Evolutionary conservation across 2,113 vertebrate genomes (phyloP), one percentile per base, ranked within the genome.

Genomic region (Cheilinus undulatus): DNA sequence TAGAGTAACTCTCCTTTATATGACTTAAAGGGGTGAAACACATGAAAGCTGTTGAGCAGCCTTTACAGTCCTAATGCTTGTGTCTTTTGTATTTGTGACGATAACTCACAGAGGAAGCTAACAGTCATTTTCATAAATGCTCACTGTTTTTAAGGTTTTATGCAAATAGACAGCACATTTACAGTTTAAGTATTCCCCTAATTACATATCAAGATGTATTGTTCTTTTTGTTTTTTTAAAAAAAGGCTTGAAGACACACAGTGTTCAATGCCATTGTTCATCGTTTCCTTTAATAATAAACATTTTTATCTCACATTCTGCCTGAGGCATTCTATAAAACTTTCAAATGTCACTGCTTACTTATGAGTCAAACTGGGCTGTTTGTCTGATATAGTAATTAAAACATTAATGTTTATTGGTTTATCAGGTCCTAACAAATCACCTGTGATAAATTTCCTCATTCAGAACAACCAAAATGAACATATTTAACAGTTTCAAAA

Each of bases 321-420:
- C 27, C 56, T 32, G 5, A 54, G 13, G 12, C 22, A 11, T 58
- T 52, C 14, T 38, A 13, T 38, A 38, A n/a, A n/a, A n/a, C n/a
- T n/a, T n/a, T n/a, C n/a, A n/a, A n/a, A 38, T 12, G 12, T 6
- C 26, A 53, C 8, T 7, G 32, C 1, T 2, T 11, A 34, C 10
- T 6, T 32, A 9, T 32, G 30, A 32, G n/a, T n/a, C n/a, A n/a
- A n/a, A n/a, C n/a, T n/a, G n/a, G n/a, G n/a, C n/a, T 56, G 27
- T 76, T 79, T 73, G 19, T 54, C 23, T 71, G 51, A 42, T 58
- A 53, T 26, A 56, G 23, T 48, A 32, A 85, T 71, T 40, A 40
- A 42, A 42, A 15, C 1, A 42, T 19, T 42, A 17, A 19, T 17
- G 19, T 17, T 42, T 42, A 6, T 19, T 19, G 14, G 17, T 42